These are phyloP conservation scores for Agriopis leucophaearia DNA, from an alignment of 2,888 invertebrate genomes.

Conservation along the genomic window DNA sequence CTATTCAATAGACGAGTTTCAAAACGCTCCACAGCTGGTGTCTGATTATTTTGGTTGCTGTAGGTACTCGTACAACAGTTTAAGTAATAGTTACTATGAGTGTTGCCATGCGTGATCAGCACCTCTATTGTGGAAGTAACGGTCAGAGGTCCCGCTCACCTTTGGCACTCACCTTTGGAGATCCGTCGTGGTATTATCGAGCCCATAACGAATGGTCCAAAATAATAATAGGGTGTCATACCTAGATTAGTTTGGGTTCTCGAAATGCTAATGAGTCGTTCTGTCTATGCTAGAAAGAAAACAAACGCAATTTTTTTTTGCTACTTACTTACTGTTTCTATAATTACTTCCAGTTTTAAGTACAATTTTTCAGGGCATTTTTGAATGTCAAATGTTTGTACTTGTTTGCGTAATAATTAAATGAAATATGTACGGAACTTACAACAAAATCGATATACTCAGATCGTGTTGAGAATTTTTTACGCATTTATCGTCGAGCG, in stretches of 20 bases:
- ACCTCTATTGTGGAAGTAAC: constrained; percentile 55
- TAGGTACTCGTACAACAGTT: not conserved
- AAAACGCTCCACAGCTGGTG: not conserved
- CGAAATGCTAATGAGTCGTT: not conserved
- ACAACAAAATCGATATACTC: constrained; percentile 30
- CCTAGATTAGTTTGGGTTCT: not conserved
- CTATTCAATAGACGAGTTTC: not conserved
- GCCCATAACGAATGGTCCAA: not conserved
- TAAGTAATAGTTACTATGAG: not conserved
- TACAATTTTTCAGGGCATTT: no score
- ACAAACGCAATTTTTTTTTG: no score
- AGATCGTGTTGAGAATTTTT: constrained; percentile 47
- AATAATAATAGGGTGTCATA: not conserved
- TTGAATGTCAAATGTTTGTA: no score
- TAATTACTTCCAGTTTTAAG: no score
- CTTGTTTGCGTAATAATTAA: not conserved
- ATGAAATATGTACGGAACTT: constrained; percentile 44
- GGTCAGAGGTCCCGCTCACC: constrained; percentile 33
- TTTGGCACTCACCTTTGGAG: constrained; percentile 24
- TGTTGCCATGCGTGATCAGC: constrained; percentile 54
- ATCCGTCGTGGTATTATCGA: constrained; percentile 27
- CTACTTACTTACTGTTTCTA: no score
- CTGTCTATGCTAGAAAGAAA: not conserved
- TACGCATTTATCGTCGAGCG: constrained; percentile 55
- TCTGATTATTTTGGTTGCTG: constrained; percentile 15